Evolutionary conservation across 2,888 invertebrate genomes (phyloP).

Genomic region (Melieria picta): DNA sequence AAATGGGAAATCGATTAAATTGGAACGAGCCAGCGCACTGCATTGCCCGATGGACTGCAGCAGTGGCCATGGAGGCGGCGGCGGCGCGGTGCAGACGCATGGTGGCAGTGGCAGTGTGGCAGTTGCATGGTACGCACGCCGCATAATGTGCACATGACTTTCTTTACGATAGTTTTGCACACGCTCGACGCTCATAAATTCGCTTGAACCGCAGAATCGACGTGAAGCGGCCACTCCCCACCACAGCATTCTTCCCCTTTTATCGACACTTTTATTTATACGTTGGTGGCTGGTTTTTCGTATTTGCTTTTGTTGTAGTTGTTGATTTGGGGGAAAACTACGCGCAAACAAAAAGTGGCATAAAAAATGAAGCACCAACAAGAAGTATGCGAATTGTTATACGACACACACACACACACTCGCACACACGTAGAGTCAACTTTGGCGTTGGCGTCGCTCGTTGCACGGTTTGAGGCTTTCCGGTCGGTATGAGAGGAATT

Average conservation of each 20-base stretch:
- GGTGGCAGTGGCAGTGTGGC: not conserved
- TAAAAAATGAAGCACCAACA: too few species aligned
- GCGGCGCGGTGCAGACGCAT: slow-evolving; percentile 5
- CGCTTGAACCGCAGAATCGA: slow-evolving; percentile 34
- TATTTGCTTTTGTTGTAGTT: not conserved
- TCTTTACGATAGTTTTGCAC: slow-evolving; percentile 29
- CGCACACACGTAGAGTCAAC: not conserved
- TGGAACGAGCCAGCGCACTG: slow-evolving; percentile 36
- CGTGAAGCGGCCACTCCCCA: not conserved
- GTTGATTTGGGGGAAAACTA: not conserved
- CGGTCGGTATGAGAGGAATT: not conserved
- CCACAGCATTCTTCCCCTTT: not conserved
- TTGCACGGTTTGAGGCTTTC: too few species aligned
- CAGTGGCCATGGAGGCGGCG: slow-evolving; percentile 10
- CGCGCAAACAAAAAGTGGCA: not conserved
- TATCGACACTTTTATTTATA: not conserved
- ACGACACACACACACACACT: too few species aligned
- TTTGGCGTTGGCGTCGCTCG: not conserved
- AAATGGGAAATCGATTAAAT: slow-evolving; percentile 50
- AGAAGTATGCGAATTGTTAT: too few species aligned
- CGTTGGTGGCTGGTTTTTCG: not conserved
- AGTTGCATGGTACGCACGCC: not conserved
- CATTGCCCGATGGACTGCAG: slow-evolving; percentile 17
- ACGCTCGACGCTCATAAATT: slow-evolving; percentile 42
- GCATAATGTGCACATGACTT: slow-evolving; percentile 1